Base-by-base conservation (phyloP, 2,888 invertebrate species). In the Rambutsinella grinnellia region DNA sequence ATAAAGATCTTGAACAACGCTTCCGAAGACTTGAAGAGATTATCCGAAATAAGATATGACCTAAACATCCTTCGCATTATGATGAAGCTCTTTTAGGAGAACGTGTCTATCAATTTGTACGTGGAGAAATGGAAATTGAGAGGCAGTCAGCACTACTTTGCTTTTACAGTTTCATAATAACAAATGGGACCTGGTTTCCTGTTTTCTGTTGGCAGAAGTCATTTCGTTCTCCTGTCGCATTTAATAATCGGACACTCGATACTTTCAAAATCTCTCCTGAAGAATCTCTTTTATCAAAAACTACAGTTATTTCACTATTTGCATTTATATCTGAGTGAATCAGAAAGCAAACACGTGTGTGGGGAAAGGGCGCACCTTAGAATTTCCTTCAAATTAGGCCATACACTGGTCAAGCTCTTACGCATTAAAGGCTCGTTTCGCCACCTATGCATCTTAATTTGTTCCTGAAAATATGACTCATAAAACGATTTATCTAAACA, bases 341-440 rank as follows among this genome's bases (percentile, higher is more conserved):
- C 19, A n/a, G 19, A 57, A 10, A 19, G 1, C 23, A 21, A 24
- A 24, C 66, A 47, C 57, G 66, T 66, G 57, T 24, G 23, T 28
- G n/a, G 24, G 54, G 44, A 44, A 60, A 60, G 54, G 69, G 61
- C 69, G 47, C 69, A 69, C 69, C 69, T 69, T 54, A 15, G 19
- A 53, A 46, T 69, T 61, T n/a, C n/a, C n/a, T n/a, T 61, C 6
- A 61, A 69, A 69, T 69, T 69, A 26, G 69, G 69, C 46, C 61
- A 54, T 54, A n/a, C n/a, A 60, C 44, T 28, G 56, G 24, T 23
- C 44, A 54, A 36, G 24, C 36, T 36, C 13, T 5, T n/a, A n/a
- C n/a, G n/a, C n/a, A n/a, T n/a, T n/a, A n/a, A n/a, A n/a, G n/a
- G n/a, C n/a, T n/a, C n/a, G n/a, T n/a, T n/a, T n/a, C n/a, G n/a